phyloP scores from a whole-genome alignment of 2,888 invertebrate species.

The Alviniconcha strummeri region DNA sequence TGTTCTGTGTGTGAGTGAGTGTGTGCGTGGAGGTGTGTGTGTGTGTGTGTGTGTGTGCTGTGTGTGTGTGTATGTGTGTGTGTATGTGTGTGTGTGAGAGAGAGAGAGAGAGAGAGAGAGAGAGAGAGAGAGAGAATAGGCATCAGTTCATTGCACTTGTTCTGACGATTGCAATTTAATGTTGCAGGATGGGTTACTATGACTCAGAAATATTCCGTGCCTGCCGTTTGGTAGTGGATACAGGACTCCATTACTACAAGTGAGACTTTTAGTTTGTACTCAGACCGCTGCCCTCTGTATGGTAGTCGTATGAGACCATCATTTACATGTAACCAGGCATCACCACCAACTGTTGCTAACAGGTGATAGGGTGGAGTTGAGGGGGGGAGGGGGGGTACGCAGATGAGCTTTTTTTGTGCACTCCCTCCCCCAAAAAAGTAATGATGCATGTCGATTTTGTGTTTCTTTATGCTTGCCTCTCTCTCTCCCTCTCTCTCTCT shows the following conservation, averaged over 20 bases:
- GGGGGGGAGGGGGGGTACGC: too few relatives aligned
- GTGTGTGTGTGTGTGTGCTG: neutral
- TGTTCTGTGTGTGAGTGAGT: neutral
- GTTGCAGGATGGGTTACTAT: conserved; percentile 48
- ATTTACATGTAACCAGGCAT: too few relatives aligned
- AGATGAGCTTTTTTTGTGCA: too few relatives aligned
- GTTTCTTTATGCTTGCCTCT: too few relatives aligned
- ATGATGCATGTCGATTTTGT: too few relatives aligned
- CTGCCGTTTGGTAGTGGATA: conserved; percentile 60
- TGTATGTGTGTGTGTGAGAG: neutral
- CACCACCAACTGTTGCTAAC: too few relatives aligned
- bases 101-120: neutral
- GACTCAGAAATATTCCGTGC: conserved; percentile 59
- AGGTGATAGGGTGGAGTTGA: too few relatives aligned
- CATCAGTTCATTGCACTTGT: neutral
- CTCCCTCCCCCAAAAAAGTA: too few relatives aligned
- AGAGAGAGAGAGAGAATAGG: neutral
- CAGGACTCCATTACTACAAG: conserved; percentile 55
- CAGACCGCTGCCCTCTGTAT: too few relatives aligned
- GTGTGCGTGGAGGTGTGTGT: neutral
- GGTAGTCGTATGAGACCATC: too few relatives aligned
- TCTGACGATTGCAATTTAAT: neutral
- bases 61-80: neutral
- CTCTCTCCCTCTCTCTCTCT: too few relatives aligned
- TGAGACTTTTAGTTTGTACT: conserved; percentile 22